Conservation (phyloP, 2,797 vertebrate genomes). For the Ibycter americanus region DNA sequence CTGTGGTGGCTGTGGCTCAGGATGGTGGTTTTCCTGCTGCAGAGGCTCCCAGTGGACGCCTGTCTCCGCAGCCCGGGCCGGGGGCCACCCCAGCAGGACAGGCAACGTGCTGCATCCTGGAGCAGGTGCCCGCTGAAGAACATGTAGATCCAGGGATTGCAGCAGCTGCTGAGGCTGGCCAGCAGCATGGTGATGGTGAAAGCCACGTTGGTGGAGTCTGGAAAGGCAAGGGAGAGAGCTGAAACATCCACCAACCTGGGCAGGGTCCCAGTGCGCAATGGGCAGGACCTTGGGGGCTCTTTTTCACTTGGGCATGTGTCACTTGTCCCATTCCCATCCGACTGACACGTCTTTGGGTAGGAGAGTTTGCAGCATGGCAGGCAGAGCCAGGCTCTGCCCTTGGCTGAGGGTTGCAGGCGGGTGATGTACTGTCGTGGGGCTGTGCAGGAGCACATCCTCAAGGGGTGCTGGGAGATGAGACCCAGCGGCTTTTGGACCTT, state of each 20-base stretch:
- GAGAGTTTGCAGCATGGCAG: rapidly evolving
- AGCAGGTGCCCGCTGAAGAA: constrained; percentile 78
- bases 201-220: constrained; percentile 76
- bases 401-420: neutral
- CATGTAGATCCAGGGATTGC: constrained; percentile 85
- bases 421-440: neutral
- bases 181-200: constrained; percentile 83
- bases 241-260: rapidly evolving
- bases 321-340: neutral
- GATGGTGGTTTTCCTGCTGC: constrained; percentile 70
- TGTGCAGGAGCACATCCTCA: neutral
- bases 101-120: neutral
- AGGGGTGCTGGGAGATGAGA: neutral
- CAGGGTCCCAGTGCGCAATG: neutral
- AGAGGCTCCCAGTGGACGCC: constrained; percentile 71
- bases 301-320: rapidly evolving
- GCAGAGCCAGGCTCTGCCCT: neutral
- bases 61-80: constrained; percentile 13
- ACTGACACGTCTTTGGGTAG: neutral
- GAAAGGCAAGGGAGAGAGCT: neutral
- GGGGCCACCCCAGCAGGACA: constrained; percentile 19
- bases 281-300: neutral
- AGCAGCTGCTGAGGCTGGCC: constrained; percentile 83
- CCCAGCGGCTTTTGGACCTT: neutral
- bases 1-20: constrained; percentile 51